Conservation (phyloP, 2,113 vertebrate genomes). For the Oxygymnocypris stewartii region DNA sequence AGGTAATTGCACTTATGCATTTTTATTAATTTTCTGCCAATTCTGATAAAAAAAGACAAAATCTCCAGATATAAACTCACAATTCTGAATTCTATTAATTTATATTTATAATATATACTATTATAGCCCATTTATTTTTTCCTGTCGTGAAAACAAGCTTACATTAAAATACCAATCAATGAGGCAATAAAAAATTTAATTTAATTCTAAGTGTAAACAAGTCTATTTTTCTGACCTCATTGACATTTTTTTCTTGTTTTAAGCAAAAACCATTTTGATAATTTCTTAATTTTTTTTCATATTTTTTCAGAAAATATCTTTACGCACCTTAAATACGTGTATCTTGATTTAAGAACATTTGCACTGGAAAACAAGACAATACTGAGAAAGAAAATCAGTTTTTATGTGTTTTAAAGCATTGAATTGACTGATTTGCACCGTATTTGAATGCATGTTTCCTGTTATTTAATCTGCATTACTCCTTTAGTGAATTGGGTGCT, state of each 20-base stretch:
- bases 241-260: too few relatives aligned
- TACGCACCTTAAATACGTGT: background rate
- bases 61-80: background rate
- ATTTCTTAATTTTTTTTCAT: too few relatives aligned
- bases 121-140: too few relatives aligned
- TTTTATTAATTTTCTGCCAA: background rate
- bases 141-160: too few relatives aligned
- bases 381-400: too few relatives aligned
- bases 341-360: background rate
- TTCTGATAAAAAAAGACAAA: background rate
- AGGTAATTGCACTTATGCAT: background rate
- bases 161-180: too few relatives aligned
- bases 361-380: background rate
- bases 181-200: background rate
- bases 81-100: background rate
- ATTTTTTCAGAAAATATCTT: background rate
- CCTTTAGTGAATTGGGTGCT: background rate
- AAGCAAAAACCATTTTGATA: too few relatives aligned
- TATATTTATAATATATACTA: background rate
- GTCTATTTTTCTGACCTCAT: background rate
- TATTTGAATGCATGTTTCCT: background rate
- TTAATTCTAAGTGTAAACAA: background rate
- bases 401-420: background rate
- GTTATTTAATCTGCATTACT: background rate
- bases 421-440: background rate